phyloP scores from a whole-genome alignment of 2,113 vertebrate species.

The Elanus axillaris region DNA sequence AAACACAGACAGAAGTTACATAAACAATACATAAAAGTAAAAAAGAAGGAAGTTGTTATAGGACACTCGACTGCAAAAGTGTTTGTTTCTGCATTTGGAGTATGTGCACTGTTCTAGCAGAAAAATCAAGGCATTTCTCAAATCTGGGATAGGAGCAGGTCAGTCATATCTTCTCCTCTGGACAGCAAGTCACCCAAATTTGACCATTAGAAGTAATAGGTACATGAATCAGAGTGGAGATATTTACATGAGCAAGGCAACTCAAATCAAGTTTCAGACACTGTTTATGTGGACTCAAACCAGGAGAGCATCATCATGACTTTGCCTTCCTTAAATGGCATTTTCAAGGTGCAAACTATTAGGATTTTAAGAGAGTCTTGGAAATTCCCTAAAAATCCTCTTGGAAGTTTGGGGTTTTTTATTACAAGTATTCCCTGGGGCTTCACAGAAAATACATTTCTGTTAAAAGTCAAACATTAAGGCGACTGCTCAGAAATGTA shows the following conservation, averaged over 20 bases:
- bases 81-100: not conserved
- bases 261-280: not conserved
- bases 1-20: not conserved
- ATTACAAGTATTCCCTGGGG: not conserved
- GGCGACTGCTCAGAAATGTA: not conserved
- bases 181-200: not conserved
- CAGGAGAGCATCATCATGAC: not conserved
- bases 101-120: not conserved
- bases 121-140: not conserved
- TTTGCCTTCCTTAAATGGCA: not conserved
- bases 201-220: not conserved
- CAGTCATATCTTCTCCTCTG: not conserved
- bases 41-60: not conserved
- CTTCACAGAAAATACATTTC: not conserved
- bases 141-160: not conserved
- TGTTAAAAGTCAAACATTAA: not conserved
- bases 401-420: not conserved
- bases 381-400: conserved; percentile 9
- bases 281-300: not conserved
- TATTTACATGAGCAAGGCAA: not conserved
- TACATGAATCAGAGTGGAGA: not conserved
- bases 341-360: not conserved
- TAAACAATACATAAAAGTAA: not conserved
- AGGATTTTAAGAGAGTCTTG: not conserved
- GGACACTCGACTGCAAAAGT: fast-evolving